Conservation (phyloP, 2,113 vertebrate species). For the Proterorhinus semilunaris region DNA sequence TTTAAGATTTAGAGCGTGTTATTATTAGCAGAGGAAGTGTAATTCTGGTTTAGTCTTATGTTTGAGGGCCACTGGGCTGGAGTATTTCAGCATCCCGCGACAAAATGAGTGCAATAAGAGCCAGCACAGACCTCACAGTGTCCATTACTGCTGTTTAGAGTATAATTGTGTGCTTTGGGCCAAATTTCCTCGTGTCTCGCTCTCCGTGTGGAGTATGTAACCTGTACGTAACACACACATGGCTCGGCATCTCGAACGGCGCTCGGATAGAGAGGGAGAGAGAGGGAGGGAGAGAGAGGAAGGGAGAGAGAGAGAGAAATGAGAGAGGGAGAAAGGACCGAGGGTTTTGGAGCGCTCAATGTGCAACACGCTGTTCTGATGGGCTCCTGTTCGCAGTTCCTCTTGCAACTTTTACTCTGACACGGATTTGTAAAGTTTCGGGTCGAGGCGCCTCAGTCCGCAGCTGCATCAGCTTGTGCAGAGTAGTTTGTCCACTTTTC, state of each 20-base stretch:
- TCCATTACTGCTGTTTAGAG: conserved; percentile 29
- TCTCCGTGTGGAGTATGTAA: conserved; percentile 33
- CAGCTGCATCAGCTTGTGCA: conserved; percentile 14
- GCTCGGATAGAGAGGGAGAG: conserved; percentile 32
- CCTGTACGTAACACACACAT: conserved; percentile 36
- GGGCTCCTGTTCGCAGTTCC: conserved; percentile 44
- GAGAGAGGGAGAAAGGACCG: conserved; percentile 43
- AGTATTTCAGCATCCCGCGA: too few species aligned
- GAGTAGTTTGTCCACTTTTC: conserved; percentile 16
- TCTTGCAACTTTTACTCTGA: conserved; percentile 40
- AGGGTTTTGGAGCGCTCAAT: conserved; percentile 55
- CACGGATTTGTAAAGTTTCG: conserved; percentile 52
- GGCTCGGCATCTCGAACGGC: conserved; percentile 25
- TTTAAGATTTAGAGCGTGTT: too few species aligned
- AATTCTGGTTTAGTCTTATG: too few species aligned
- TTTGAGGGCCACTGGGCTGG: too few species aligned
- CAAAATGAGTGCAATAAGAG: background rate
- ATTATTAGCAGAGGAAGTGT: too few species aligned
- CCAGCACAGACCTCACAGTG: conserved; percentile 26
- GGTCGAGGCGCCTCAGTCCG: conserved; percentile 17
- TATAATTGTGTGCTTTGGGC: conserved; percentile 24
- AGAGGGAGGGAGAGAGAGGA: conserved; percentile 16
- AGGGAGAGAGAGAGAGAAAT: background rate
- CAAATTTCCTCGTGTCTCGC: conserved; percentile 34
- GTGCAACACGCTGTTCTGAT: conserved; percentile 53